phyloP scores from a whole-genome alignment of 2,113 vertebrate genomes.

The Puffinus mauretanicus region DNA sequence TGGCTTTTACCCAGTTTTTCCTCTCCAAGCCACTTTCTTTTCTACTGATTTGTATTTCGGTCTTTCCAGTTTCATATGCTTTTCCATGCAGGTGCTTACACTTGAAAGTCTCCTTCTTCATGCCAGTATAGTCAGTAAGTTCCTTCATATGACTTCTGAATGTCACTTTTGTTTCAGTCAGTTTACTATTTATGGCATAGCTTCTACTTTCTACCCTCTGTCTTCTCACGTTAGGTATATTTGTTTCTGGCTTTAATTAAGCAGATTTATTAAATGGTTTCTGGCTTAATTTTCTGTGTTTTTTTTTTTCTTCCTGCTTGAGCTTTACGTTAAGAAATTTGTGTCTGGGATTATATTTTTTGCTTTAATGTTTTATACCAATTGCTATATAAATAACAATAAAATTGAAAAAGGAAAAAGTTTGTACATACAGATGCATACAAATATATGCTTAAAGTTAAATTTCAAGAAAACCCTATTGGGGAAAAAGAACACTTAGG shows the following conservation, averaged over 20 bases:
- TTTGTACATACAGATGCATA: background rate
- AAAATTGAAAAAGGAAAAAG: background rate
- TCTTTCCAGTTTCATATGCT: background rate
- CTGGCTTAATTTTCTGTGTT: background rate
- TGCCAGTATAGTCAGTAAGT: background rate
- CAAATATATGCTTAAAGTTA: background rate
- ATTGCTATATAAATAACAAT: background rate
- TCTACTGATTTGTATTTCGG: background rate
- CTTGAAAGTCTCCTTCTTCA: background rate
- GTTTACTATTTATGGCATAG: background rate
- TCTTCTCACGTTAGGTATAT: background rate
- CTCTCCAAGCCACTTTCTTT: background rate
- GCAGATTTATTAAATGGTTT: background rate
- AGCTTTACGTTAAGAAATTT: background rate
- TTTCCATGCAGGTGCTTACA: background rate
- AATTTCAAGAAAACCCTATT: background rate
- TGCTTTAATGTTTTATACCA: background rate
- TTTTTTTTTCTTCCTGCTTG: background rate
- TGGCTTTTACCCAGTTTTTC: background rate
- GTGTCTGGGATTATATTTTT: background rate
- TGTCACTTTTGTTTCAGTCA: background rate
- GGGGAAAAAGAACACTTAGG: background rate
- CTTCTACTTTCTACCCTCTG: background rate
- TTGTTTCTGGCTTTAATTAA: background rate
- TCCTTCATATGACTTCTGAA: background rate